Evolutionary conservation across 92 coral and sea anemone genomes (phyloP).

Genomic region (Parazoanthus darwini): DNA sequence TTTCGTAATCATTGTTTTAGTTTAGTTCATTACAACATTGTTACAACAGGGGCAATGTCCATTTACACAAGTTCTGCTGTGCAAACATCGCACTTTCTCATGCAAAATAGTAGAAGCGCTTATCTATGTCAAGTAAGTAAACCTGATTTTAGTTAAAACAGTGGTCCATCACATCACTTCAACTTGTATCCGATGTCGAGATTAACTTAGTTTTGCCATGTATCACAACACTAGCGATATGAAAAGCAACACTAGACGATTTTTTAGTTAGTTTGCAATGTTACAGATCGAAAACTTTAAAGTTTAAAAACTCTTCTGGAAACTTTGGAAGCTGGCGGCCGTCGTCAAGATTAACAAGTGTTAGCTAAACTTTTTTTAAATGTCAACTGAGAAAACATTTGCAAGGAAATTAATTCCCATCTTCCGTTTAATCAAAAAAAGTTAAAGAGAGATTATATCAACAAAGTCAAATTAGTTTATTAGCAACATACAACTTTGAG

Average conservation of each 20-base stretch:
- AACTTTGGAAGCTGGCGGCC: not conserved
- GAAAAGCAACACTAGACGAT: not conserved
- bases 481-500: not conserved
- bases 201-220: not conserved
- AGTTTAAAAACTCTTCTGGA: not conserved
- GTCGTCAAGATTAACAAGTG: not conserved
- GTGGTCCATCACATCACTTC: not conserved
- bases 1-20: not conserved
- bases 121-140: constrained; percentile 8
- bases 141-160: constrained; percentile 1
- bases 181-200: constrained; percentile 20
- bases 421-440: constrained; percentile 3
- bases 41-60: constrained; percentile 3
- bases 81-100: constrained; percentile 31
- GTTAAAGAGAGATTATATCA: not conserved
- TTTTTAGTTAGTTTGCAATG: not conserved
- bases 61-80: constrained; percentile 8
- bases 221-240: not conserved
- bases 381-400: not conserved
- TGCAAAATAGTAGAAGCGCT: constrained; percentile 24
- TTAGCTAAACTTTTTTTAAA: constrained; percentile 19
- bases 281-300: not conserved
- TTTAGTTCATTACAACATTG: constrained; percentile 24
- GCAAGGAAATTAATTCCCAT: constrained; percentile 14
- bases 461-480: not conserved